Conservation (phyloP, 2,797 vertebrate species). For the Chelidonichthys spinosus region DNA sequence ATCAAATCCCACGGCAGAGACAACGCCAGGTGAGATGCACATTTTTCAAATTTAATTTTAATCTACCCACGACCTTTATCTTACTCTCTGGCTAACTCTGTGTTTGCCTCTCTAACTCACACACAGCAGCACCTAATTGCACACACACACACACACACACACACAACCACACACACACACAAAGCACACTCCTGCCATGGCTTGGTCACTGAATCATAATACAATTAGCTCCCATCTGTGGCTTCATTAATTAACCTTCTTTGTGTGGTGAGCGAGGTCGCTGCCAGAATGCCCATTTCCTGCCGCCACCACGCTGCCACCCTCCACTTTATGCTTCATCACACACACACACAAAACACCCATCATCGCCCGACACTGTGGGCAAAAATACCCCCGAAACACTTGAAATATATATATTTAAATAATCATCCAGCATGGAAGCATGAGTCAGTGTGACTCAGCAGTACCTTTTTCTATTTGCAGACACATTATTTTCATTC, state of each 20-base stretch:
- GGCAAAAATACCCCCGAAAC: conserved; percentile 44
- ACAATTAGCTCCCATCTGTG: conserved; percentile 79
- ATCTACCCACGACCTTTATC: conserved; percentile 10
- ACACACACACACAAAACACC: conserved; percentile 29
- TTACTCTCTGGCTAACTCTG: conserved; percentile 8
- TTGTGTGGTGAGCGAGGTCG: conserved; percentile 59
- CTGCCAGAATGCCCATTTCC: conserved; percentile 46
- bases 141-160: conserved; percentile 1
- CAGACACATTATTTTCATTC: conserved; percentile 45
- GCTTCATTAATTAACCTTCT: conserved; percentile 77
- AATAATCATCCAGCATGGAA: conserved; percentile 18
- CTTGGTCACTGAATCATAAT: conserved; percentile 71
- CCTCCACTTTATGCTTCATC: conserved; percentile 41
- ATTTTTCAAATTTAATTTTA: conserved; percentile 33
- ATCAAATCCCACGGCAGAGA: conserved; percentile 98
- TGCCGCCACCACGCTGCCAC: conserved; percentile 33
- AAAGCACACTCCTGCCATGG: conserved; percentile 38
- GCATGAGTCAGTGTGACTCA: conserved; percentile 67
- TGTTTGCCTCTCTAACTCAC: conserved; percentile 26
- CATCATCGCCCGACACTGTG: conserved; percentile 30
- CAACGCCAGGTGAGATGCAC: conserved; percentile 91
- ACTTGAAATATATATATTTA: conserved; percentile 1
- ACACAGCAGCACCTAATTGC: conserved; percentile 28
- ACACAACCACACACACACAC: conserved; percentile 18
- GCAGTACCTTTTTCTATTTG: conserved; percentile 52